Base-by-base conservation (phyloP, 2,113 vertebrate species). In the Calyptommatus sinebrachiatus region DNA sequence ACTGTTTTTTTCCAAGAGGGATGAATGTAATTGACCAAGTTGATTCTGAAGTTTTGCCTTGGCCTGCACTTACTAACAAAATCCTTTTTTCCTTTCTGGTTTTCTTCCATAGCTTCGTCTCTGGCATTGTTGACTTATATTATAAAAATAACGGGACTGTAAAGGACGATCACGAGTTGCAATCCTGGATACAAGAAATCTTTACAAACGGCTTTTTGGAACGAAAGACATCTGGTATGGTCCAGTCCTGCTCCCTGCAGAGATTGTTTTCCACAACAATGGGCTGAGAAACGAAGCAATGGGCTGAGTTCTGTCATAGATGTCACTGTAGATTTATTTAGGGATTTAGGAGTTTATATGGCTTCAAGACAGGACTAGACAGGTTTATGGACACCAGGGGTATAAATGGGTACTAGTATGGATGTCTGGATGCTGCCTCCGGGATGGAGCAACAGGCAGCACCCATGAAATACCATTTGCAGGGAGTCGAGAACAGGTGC, bases 61-160 rank as follows among this genome's bases (percentile, higher is more conserved):
- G 24, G n/a, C n/a, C n/a, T 41, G 22, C 60, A 12, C 7, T 29
- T 29, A n/a, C n/a, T 78, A 29, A 60, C 2, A 1, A 16, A 21
- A 1, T 4, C 2, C 14, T 20, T 48, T 10, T 22, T 26, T 57
- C 41, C 8, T 71, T 8, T 50, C 35, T 71, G 31, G 1, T n/a
- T 16, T 35, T 29, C 68, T n/a, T n/a, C 20, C n/a, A 8, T 22
- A 80, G 79, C 16, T 80, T 80, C 16, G 79, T 74, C 63, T 80
- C 62, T 8, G 14, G 48, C 71, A 60, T 80, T 3, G 48, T 80
- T 14, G 71, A 74, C 7, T 20, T 80, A 7, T 80, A 80, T 60
- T 80, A 80, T 28, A 5, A 57, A 24, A 9, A n/a, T 0, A 71
- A 80, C 22, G 4, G 1, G 1, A 22, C 29, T 1, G 20, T 80